A percentile compares a stretch with the other conserved stretches of the same genome.
Conservation (phyloP, 1,140 invertebrate species). For the Cherax quadricarinatus region DNA sequence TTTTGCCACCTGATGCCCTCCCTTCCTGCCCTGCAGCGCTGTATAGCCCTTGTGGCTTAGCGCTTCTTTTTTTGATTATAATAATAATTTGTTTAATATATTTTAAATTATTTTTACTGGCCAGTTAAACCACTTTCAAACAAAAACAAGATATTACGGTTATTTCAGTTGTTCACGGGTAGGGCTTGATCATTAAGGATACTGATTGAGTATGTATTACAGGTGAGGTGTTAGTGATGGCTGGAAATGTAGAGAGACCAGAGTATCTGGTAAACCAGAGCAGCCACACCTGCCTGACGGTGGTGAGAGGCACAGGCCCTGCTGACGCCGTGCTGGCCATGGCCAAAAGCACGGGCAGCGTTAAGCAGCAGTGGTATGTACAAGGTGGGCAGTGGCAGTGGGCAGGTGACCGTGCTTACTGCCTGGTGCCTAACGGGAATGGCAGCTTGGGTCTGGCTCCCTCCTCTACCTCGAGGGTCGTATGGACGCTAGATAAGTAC, state of each 20-base stretch:
- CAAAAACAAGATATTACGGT: too few relatives aligned
- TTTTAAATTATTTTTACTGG: too few relatives aligned
- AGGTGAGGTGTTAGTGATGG: not conserved
- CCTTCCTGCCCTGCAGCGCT: too few relatives aligned
- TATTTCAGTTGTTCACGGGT: too few relatives aligned
- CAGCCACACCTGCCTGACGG: conserved; percentile 42
- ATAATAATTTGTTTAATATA: too few relatives aligned
- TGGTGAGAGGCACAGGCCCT: conserved; percentile 6
- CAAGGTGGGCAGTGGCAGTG: conserved; percentile 25
- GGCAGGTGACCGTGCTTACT: conserved; percentile 20
- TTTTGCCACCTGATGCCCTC: too few relatives aligned
- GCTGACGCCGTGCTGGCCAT: conserved; percentile 20
- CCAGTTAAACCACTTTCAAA: too few relatives aligned
- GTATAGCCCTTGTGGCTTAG: too few relatives aligned
- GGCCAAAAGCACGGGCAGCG: conserved; percentile 6
- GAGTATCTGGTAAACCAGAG: conserved; percentile 35
- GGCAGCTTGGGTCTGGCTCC: not conserved
- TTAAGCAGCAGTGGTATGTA: conserved; percentile 37
- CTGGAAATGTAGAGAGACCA: not conserved
- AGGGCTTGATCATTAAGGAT: not conserved
- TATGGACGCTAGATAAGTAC: not conserved
- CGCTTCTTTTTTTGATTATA: too few relatives aligned
- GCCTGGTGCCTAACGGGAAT: conserved; percentile 6
- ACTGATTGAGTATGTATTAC: not conserved
- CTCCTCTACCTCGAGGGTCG: too few relatives aligned